phyloP scores from a whole-genome alignment of 2,888 invertebrate genomes.

The Coelopa pilipes region DNA sequence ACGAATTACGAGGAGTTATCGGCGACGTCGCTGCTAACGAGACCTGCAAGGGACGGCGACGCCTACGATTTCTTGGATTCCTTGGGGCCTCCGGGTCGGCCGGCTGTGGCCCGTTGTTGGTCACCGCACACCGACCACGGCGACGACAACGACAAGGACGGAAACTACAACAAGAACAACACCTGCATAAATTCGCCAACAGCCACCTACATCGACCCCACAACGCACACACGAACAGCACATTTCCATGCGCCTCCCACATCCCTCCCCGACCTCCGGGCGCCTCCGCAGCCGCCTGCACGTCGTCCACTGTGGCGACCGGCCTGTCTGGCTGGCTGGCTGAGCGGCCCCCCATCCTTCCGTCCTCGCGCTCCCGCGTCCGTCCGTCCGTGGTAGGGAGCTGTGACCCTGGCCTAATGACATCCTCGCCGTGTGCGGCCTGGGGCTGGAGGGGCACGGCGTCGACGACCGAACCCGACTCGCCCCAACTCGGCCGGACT shows the following conservation, averaged over 20 bases:
- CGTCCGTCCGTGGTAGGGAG: constrained; percentile 5
- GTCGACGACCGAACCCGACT: not conserved
- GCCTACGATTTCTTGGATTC: constrained; percentile 26
- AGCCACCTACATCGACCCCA: not conserved
- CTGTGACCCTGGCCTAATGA: constrained; percentile 33
- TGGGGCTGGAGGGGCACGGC: not conserved
- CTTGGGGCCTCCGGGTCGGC: too few relatives aligned
- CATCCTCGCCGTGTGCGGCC: constrained; percentile 26
- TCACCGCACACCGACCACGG: not conserved
- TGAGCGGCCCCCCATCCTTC: not conserved
- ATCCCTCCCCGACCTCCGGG: not conserved
- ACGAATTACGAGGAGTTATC: constrained; percentile 25
- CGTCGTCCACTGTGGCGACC: too few relatives aligned
- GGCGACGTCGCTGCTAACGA: constrained; percentile 31
- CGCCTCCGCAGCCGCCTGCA: not conserved
- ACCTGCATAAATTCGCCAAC: too few relatives aligned
- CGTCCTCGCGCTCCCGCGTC: not conserved
- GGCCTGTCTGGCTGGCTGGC: too few relatives aligned
- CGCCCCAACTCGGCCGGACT: not conserved
- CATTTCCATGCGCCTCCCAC: not conserved
- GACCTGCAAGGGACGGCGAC: constrained; percentile 13
- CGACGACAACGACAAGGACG: too few relatives aligned
- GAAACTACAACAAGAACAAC: too few relatives aligned
- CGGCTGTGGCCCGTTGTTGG: not conserved
- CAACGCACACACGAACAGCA: not conserved